Evolutionary conservation across 2,797 vertebrate species (phyloP).

Genomic region (Uromys caudimaculatus): DNA sequence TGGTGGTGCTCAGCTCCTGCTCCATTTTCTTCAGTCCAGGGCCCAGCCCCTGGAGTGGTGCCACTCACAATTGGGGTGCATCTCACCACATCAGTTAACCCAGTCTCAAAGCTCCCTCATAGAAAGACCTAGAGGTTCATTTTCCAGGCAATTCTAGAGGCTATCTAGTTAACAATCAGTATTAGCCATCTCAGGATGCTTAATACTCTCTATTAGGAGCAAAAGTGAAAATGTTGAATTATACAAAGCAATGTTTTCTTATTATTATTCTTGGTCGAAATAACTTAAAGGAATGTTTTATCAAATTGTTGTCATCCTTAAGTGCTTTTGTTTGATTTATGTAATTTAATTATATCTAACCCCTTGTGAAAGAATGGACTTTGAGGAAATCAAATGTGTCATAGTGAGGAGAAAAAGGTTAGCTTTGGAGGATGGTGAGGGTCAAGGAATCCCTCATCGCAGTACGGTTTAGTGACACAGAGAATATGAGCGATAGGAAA

Average conservation of each 20-base stretch:
- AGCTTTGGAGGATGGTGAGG: background rate
- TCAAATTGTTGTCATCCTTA: background rate
- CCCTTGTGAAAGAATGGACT: background rate
- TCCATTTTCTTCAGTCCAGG: background rate
- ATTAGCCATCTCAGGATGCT: background rate
- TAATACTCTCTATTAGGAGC: background rate
- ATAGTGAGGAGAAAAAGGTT: background rate
- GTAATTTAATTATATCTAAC: background rate
- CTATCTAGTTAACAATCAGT: background rate
- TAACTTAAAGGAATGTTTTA: slow-evolving; percentile 9
- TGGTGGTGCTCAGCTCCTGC: background rate
- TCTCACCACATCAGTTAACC: background rate
- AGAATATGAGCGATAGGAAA: background rate
- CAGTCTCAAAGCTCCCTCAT: background rate
- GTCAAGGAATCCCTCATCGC: background rate
- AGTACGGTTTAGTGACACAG: background rate
- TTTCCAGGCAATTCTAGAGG: background rate
- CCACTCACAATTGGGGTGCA: background rate
- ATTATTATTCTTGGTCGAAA: slow-evolving; percentile 3
- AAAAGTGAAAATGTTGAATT: background rate
- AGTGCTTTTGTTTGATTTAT: background rate
- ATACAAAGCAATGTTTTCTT: background rate
- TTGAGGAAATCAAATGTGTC: background rate
- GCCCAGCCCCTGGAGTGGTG: fast-evolving
- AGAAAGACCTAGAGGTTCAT: background rate